phyloP scores from a whole-genome alignment of 2,113 vertebrate genomes.

The Chaetops frenatus region DNA sequence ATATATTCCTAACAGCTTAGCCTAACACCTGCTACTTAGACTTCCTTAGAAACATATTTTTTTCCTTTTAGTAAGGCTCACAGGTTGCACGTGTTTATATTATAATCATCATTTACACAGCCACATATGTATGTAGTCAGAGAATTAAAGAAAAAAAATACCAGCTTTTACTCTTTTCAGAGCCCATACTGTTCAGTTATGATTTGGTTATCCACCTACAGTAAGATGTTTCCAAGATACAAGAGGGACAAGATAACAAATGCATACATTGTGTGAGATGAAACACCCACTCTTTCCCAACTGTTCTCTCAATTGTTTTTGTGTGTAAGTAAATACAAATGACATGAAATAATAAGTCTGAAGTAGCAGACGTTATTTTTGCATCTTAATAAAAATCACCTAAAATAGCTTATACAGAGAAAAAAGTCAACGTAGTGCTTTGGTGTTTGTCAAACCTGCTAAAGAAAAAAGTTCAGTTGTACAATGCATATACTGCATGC shows the following conservation, averaged over 20 bases:
- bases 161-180: background rate
- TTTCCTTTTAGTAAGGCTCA: background rate
- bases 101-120: background rate
- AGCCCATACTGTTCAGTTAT: background rate
- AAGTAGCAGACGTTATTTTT: background rate
- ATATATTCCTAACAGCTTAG: background rate
- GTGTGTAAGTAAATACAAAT: background rate
- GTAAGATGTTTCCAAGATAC: background rate
- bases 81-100: background rate
- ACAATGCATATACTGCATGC: background rate
- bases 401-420: background rate
- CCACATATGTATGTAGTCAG: background rate
- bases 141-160: background rate
- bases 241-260: background rate
- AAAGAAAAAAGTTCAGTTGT: background rate
- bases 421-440: background rate
- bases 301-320: background rate
- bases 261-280: fast-evolving
- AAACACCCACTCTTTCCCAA: background rate
- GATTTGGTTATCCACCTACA: background rate
- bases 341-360: background rate
- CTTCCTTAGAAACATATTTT: background rate
- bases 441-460: background rate
- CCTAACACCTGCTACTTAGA: background rate
- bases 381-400: background rate